Evolutionary conservation across 2,797 vertebrate species (phyloP).

Genomic region (Neomorphus geoffroyi): DNA sequence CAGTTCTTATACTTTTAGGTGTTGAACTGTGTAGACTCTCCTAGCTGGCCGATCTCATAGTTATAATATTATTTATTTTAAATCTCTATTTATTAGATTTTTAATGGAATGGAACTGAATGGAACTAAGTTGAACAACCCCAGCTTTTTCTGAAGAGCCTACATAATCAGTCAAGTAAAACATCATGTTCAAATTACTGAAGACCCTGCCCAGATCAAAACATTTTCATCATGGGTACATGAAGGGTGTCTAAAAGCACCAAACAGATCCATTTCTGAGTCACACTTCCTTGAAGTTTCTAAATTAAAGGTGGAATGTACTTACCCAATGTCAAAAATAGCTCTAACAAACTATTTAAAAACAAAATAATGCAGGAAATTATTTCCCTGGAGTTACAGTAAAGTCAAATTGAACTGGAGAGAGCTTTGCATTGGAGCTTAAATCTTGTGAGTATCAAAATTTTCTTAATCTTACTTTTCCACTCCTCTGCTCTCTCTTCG

Average conservation of each 20-base stretch:
- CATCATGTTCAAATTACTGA: background rate
- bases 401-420: background rate
- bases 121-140: background rate
- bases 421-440: background rate
- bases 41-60: background rate
- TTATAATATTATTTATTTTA: background rate
- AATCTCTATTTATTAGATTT: background rate
- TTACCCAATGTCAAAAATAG: background rate
- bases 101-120: background rate
- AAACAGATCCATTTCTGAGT: background rate
- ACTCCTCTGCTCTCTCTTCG: background rate
- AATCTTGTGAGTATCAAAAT: background rate
- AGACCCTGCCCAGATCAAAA: background rate
- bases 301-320: background rate
- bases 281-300: background rate
- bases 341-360: background rate
- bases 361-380: background rate
- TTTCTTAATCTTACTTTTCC: background rate
- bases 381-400: background rate
- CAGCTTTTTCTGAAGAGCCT: background rate
- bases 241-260: background rate
- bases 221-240: background rate
- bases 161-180: background rate
- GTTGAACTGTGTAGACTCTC: background rate
- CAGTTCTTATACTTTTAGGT: background rate